Evolutionary conservation across 2,888 invertebrate species (phyloP).

Genomic region (Morinoia aosen): DNA sequence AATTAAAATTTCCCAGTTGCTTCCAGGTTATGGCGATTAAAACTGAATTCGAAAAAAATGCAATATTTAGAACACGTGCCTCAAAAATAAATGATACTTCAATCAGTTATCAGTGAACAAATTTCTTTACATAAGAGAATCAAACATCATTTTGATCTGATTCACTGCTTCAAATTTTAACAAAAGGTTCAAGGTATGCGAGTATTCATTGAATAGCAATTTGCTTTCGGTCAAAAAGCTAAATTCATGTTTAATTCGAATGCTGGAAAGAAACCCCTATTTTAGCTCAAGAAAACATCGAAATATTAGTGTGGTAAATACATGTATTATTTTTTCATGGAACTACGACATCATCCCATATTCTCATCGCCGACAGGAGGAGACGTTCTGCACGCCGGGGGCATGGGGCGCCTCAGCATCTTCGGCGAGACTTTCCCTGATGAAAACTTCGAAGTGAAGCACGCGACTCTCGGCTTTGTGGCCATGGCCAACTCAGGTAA

Average conservation of each 20-base stretch:
- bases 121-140: too few species aligned
- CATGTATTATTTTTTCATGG: neutral
- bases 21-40: neutral
- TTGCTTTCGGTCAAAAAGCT: too few species aligned
- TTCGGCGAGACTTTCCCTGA: slow-evolving; percentile 89
- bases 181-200: too few species aligned
- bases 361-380: slow-evolving; percentile 77
- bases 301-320: neutral
- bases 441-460: slow-evolving; percentile 86
- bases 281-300: too few species aligned
- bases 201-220: too few species aligned
- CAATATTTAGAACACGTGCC: too few species aligned
- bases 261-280: neutral
- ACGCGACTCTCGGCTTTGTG: slow-evolving; percentile 85
- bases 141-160: too few species aligned
- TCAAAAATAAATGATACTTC: too few species aligned
- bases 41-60: neutral
- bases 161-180: too few species aligned
- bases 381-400: slow-evolving; percentile 85
- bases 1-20: too few species aligned
- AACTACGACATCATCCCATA: neutral
- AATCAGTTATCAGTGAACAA: too few species aligned
- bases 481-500: slow-evolving; percentile 90
- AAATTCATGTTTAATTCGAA: neutral
- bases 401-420: slow-evolving; percentile 87